A percentile compares a stretch with the other conserved stretches of the same genome.
These are phyloP conservation scores for Anguilla pacifica DNA, from an alignment of 2,797 vertebrate genomes.

Conservation along the genomic window DNA sequence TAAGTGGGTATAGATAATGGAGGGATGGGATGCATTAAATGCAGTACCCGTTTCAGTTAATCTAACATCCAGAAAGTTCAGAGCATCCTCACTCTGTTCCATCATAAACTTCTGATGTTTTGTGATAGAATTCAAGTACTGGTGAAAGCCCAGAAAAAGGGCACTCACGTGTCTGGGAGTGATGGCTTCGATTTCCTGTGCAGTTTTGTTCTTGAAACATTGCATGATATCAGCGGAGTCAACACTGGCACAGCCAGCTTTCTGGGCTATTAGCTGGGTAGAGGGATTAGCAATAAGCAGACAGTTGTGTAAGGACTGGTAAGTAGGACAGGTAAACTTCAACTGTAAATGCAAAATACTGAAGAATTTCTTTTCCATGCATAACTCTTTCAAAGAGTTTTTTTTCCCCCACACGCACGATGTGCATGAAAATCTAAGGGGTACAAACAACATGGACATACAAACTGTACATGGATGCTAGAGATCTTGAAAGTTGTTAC, in stretches of 20 bases:
- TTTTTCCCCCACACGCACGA: not conserved
- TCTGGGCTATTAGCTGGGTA: slow-evolving; percentile 51
- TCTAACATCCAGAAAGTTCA: no score
- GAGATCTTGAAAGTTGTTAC: not conserved
- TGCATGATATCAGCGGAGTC: slow-evolving; percentile 51
- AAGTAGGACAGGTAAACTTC: no score
- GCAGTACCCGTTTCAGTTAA: no score
- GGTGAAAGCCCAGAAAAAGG: no score
- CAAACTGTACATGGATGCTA: not conserved
- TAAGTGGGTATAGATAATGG: no score
- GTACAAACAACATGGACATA: not conserved
- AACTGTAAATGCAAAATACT: not conserved
- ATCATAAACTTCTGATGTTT: no score
- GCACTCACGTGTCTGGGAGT: not conserved
- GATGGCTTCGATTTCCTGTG: slow-evolving; percentile 46
- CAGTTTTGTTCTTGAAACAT: slow-evolving; percentile 55
- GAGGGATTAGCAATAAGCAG: not conserved
- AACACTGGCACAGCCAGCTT: slow-evolving; percentile 47
- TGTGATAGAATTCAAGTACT: no score
- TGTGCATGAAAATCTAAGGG: not conserved
- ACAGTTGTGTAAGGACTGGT: not conserved
- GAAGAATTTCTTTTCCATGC: no score
- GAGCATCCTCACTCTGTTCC: no score
- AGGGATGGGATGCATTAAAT: no score
- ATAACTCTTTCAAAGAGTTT: no score